These are phyloP conservation scores for Mormyrops attenuatus DNA, from an alignment of 2,797 vertebrate species.

Conservation along the genomic window DNA sequence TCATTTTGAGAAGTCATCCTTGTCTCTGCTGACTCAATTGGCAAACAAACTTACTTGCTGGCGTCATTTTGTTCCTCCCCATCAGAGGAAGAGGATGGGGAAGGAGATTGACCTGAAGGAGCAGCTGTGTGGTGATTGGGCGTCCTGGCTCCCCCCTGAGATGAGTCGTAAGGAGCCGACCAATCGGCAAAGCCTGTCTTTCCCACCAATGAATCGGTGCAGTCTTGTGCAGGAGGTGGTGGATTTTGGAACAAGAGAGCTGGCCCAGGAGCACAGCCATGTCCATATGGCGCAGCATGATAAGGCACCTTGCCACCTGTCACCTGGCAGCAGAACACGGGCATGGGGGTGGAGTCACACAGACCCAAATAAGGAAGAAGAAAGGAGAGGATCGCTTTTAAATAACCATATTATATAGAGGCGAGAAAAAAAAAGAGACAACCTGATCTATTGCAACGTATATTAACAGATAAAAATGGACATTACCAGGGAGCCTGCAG, in stretches of 20 bases:
- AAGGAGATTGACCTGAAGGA: slow-evolving; percentile 70
- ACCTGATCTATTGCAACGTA: not conserved
- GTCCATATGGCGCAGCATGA: slow-evolving; percentile 70
- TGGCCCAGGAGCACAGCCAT: slow-evolving; percentile 53
- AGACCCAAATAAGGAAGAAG: not conserved
- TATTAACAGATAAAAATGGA: not conserved
- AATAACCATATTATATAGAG: not conserved
- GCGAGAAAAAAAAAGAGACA: not conserved
- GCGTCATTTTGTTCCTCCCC: slow-evolving; percentile 79
- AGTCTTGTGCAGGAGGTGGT: slow-evolving; percentile 68
- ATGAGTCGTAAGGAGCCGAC: slow-evolving; percentile 76
- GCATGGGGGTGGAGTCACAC: not conserved
- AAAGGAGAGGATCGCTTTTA: not conserved
- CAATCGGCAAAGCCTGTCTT: slow-evolving; percentile 77
- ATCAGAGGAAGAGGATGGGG: slow-evolving; percentile 80
- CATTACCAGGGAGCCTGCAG: not conserved
- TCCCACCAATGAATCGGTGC: slow-evolving; percentile 64
- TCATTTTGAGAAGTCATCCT: not conserved
- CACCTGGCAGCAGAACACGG: slow-evolving; percentile 41
- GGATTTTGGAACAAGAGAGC: slow-evolving; percentile 71
- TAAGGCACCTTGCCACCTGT: slow-evolving; percentile 78
- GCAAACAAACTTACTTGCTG: slow-evolving; percentile 63
- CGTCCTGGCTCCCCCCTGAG: slow-evolving; percentile 64
- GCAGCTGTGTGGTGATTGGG: slow-evolving; percentile 68
- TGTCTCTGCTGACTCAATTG: not conserved